phyloP scores from a whole-genome alignment of 2,797 vertebrate genomes.

The Melanotaenia maccullochi region DNA sequence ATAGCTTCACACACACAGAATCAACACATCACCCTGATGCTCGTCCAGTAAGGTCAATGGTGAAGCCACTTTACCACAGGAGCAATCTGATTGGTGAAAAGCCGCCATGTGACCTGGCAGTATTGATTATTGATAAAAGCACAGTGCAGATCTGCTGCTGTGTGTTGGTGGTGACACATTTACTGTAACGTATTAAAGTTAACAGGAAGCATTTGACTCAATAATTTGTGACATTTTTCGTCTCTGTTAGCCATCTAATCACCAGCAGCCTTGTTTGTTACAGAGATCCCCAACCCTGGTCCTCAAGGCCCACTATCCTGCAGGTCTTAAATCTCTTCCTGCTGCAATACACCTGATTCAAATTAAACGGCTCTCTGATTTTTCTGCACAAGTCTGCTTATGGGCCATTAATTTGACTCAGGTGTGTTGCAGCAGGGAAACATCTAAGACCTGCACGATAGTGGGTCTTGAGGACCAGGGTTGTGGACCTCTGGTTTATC shows the following conservation, averaged over 20 bases:
- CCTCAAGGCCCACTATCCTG: no score
- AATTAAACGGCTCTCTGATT: no score
- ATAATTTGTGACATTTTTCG: not conserved
- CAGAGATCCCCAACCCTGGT: no score
- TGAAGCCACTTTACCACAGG: not conserved
- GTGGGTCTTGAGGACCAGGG: no score
- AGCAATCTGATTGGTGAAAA: not conserved
- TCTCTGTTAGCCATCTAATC: not conserved
- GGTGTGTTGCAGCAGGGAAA: no score
- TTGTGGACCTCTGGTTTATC: no score
- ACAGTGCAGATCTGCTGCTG: not conserved
- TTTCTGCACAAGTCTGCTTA: no score
- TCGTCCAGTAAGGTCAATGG: slow-evolving; percentile 29
- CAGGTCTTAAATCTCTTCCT: no score
- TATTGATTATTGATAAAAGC: slow-evolving; percentile 33
- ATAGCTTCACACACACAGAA: not conserved
- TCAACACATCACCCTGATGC: not conserved
- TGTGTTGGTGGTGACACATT: slow-evolving; percentile 1
- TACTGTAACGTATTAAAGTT: not conserved
- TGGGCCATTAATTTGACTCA: no score
- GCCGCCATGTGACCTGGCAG: slow-evolving; percentile 6
- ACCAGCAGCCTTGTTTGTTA: not conserved
- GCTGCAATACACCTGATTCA: no score
- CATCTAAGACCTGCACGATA: no score
- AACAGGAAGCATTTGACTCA: no score